These are phyloP conservation scores for Dasyornis broadbenti DNA, from an alignment of 2,113 vertebrate species.

Conservation along the genomic window DNA sequence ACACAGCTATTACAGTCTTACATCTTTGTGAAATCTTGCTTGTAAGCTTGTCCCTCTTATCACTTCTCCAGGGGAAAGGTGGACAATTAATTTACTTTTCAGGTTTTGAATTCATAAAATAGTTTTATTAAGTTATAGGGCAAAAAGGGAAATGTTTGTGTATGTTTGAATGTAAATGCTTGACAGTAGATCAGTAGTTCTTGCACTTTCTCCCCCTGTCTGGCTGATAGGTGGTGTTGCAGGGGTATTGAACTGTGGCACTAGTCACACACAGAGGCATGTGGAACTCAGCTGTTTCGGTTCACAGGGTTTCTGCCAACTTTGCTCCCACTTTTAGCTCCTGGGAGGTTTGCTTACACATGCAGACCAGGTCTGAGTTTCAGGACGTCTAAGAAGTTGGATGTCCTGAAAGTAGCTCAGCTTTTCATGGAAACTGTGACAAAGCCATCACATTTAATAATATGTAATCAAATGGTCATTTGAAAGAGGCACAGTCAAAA, in stretches of 20 bases:
- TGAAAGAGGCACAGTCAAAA: neutral
- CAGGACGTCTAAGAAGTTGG: neutral
- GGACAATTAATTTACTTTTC: neutral
- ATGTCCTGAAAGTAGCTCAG: neutral
- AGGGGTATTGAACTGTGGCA: neutral
- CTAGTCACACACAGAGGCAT: accelerated
- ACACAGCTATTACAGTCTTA: neutral
- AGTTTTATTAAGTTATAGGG: neutral
- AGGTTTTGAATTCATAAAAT: neutral
- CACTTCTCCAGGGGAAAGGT: neutral
- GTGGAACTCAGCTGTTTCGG: neutral
- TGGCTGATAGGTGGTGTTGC: neutral
- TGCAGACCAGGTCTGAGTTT: neutral
- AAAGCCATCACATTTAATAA: neutral
- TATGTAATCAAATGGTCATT: neutral
- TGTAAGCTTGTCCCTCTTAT: neutral
- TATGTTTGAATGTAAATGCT: neutral
- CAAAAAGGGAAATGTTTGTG: neutral
- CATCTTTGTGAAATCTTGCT: neutral
- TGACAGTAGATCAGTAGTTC: neutral
- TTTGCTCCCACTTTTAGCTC: neutral
- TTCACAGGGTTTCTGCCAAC: neutral
- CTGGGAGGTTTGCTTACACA: neutral
- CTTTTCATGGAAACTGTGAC: neutral
- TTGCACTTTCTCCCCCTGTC: neutral